Conservation (phyloP, 2,797 vertebrate genomes). For the Ara ararauna region DNA sequence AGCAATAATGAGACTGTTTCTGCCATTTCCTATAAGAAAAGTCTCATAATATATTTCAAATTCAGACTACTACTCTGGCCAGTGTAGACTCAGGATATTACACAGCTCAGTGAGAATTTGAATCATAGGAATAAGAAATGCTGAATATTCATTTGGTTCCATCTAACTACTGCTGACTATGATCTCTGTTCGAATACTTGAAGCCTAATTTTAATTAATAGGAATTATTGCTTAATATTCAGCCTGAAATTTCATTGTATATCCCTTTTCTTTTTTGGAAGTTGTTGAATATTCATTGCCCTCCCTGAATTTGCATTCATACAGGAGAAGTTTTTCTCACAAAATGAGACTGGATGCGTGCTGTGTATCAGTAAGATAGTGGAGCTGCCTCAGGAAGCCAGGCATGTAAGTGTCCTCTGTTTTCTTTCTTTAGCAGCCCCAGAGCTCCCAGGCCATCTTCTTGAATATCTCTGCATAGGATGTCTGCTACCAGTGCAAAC, state of each 20-base stretch:
- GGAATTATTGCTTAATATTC: slow-evolving; percentile 12
- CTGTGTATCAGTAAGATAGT: not conserved
- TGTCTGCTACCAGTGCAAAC: not conserved
- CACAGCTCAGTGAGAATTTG: not conserved
- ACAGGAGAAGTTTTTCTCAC: not conserved
- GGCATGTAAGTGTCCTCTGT: not conserved
- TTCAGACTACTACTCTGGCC: not conserved
- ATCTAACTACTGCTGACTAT: not conserved
- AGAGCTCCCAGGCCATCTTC: not conserved
- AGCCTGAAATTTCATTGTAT: not conserved
- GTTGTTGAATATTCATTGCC: not conserved
- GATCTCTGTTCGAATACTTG: not conserved
- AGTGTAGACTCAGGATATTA: not conserved
- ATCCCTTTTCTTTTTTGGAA: not conserved
- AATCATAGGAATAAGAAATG: not conserved
- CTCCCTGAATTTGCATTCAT: not conserved
- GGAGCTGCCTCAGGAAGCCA: not conserved
- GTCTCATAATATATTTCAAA: not conserved
- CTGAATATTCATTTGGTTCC: not conserved
- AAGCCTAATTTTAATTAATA: slow-evolving; percentile 43
- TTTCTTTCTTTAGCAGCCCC: not conserved
- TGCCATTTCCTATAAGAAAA: not conserved
- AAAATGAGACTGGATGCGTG: not conserved
- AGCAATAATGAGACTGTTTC: not conserved
- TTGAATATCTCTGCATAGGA: not conserved